Evolutionary conservation across 2,113 vertebrate species (phyloP).

Genomic region (Gallinago undulata): DNA sequence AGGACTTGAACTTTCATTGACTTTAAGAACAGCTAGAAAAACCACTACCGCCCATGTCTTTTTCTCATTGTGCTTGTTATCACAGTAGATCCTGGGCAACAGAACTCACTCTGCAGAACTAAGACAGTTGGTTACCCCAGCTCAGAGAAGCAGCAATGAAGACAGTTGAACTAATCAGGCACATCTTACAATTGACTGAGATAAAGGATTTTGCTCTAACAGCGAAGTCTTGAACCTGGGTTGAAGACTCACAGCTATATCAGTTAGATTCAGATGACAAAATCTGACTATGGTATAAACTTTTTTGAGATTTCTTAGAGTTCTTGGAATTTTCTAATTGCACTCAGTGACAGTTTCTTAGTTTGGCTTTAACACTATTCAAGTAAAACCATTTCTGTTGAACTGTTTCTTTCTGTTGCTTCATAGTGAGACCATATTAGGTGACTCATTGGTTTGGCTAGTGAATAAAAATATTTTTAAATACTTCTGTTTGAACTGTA

Average conservation of each 20-base stretch:
- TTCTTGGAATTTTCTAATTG: neutral
- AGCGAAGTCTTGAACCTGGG: neutral
- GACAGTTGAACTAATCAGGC: neutral
- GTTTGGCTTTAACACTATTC: neutral
- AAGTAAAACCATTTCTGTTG: neutral
- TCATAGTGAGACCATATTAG: neutral
- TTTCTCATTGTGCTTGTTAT: neutral
- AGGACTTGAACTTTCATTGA: neutral
- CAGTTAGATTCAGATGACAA: neutral
- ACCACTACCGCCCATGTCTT: neutral
- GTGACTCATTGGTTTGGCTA: neutral
- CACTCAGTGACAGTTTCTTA: neutral
- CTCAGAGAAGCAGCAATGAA: neutral
- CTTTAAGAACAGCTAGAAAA: neutral
- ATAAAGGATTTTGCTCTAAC: neutral
- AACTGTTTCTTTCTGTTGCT: neutral
- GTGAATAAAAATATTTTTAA: neutral
- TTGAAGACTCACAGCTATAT: neutral
- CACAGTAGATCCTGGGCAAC: neutral
- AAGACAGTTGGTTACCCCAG: neutral
- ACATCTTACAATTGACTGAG: neutral
- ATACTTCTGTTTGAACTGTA: neutral
- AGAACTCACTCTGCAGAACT: neutral
- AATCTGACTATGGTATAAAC: neutral
- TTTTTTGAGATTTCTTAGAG: neutral